Evolutionary conservation across 1,140 invertebrate species (phyloP).

Genomic region (Caenorhabditis latens): DNA sequence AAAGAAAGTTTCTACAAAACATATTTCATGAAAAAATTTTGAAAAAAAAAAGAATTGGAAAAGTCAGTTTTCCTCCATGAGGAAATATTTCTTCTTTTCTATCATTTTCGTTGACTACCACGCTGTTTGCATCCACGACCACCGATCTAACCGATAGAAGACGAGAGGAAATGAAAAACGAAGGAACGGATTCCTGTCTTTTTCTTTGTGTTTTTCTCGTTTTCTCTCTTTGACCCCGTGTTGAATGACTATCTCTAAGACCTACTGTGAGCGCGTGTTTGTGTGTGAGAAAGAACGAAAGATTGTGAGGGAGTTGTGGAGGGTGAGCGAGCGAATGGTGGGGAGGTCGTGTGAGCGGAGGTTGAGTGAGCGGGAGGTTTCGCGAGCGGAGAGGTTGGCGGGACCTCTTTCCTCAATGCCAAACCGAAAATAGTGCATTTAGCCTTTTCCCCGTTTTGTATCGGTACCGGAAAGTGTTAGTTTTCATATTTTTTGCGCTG

Average conservation of each 20-base stretch:
- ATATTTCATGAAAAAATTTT: no score
- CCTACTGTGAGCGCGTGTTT: constrained; percentile 31
- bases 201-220: neutral
- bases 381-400: neutral
- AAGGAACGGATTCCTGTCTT: neutral
- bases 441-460: neutral
- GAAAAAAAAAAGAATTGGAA: no score
- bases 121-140: constrained; percentile 24
- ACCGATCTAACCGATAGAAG: neutral
- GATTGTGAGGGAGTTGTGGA: constrained; percentile 23
- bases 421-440: neutral
- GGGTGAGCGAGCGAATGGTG: neutral
- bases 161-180: neutral
- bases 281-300: constrained; percentile 6
- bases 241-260: neutral
- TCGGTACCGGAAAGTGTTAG: no score
- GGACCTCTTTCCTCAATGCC: neutral
- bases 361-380: neutral
- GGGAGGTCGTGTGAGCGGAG: constrained; percentile 17
- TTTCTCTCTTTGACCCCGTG: neutral
- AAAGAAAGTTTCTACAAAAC: neutral
- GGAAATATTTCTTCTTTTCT: neutral
- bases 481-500: neutral
- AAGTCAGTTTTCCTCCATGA: no score
- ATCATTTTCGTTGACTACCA: neutral